These are phyloP conservation scores for Diprion similis DNA, from an alignment of 1,140 invertebrate species.

Conservation along the genomic window DNA sequence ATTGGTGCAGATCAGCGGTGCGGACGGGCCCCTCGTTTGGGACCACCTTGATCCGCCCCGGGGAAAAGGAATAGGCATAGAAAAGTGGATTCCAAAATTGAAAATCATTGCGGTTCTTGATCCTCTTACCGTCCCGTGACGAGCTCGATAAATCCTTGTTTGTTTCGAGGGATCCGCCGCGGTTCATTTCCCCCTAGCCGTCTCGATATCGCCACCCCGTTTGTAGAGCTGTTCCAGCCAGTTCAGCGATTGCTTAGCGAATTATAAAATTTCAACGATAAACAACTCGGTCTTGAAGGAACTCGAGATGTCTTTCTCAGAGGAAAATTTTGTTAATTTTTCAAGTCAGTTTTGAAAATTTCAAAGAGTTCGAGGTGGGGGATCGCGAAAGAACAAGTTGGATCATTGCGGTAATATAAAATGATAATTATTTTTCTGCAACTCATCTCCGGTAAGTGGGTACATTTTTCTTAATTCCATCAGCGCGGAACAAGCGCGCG, in stretches of 20 bases:
- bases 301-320: too few species aligned
- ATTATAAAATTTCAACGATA: too few species aligned
- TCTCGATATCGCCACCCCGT: not conserved
- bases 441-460: conserved; percentile 43
- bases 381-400: too few species aligned
- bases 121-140: conserved; percentile 55
- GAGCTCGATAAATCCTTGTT: conserved; percentile 56
- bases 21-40: not conserved
- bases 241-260: too few species aligned
- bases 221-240: too few species aligned
- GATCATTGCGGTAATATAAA: too few species aligned
- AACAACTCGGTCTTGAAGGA: too few species aligned
- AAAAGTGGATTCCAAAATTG: conserved; percentile 59
- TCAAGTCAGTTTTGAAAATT: too few species aligned
- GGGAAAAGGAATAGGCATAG: conserved; percentile 17
- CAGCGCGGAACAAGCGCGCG: conserved; percentile 28
- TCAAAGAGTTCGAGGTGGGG: too few species aligned
- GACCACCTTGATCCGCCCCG: not conserved
- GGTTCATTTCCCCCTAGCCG: not conserved
- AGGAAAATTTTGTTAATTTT: too few species aligned
- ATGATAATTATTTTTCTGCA: conserved; percentile 38
- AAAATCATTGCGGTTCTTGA: conserved; percentile 59
- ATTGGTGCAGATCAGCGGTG: too few species aligned
- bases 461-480: conserved; percentile 54
- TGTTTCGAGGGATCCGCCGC: not conserved